Base-by-base conservation (phyloP, 2,113 vertebrate species). In the Indicator indicator region DNA sequence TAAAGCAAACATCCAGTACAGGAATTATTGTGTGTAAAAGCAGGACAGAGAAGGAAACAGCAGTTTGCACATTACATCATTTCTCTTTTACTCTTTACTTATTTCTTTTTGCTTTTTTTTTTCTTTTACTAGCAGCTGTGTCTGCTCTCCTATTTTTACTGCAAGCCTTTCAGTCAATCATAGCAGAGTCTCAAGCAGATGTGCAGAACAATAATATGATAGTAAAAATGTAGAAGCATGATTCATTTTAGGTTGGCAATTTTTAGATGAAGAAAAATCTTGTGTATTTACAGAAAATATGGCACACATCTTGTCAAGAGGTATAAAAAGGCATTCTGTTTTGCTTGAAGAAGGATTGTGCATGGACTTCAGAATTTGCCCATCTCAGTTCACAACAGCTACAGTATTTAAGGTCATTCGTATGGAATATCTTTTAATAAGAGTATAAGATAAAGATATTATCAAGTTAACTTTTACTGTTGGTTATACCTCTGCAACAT, bases 91-190 rank as follows among this genome's bases (percentile, higher is more conserved):
- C 27, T 69, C 20, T 88, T 91, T 79, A 9, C 27, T 76, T 52
- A 23, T 52, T 52, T 12, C 50, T 52, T 26, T 26, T 52, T 24
- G 64, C 65, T 70, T 40, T 91, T 83, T 12, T 40, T 54, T 50
- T 59, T 71, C 27, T 21, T 94, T 71, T 71, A 58, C 44, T 95
- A 86, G 83, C 83, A 95, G 83, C 93, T 94, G 94, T 83, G 76
- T 79, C 82, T 80, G 88, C 80, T 89, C 74, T 70, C 71, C 91
- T 95, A 90, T 95, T 96, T 97, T 96, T 95, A 90, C 55, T 88
- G 23, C 73, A 77, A 88, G 91, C 21, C 9, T 83, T 88, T 83
- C 73, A 90, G 79, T 94, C 76, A 91, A 68, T 85, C 88, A 91
- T 13, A 81, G 59, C 50, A 88, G 59, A 91, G 65, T 16, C 70